Base-by-base conservation (phyloP, 2,113 vertebrate genomes). In the Seriola quinqueradiata region DNA sequence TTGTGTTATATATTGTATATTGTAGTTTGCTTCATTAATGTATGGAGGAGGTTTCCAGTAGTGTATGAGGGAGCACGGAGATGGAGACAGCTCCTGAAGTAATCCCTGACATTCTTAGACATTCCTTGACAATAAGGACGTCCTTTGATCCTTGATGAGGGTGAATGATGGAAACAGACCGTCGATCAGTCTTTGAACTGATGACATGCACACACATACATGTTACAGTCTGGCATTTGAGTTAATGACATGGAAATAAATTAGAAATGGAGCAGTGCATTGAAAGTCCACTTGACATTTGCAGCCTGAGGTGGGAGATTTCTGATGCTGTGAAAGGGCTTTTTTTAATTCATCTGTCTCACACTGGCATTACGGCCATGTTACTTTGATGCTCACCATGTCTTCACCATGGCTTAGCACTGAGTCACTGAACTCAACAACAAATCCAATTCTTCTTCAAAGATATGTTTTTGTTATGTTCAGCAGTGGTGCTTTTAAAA, bases 241-340 rank as follows among this genome's bases (percentile, higher is more conserved):
- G 67, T 75, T 79, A 89, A 88, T 88, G 77, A 78, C 75, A 85
- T 81, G 83, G 83, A 85, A 79, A 88, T 88, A 78, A 81, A 75
- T 79, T 48, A 70, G 70, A 82, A 85, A 81, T 75, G 23, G 61
- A 59, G 65, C 50, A 75, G 85, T 25, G 19, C 36, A 74, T 58
- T 72, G 52, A 79, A 76, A 83, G 77, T 78, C 74, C 83, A 85
- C 89, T 91, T 92, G 87, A 92, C 89, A 92, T 92, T 92, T 88
- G 36, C 50, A 66, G 82, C 52, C 64, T 73, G 82, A 85, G 21
- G 40, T 70, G 42, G 32, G 55, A 61, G 48, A 59, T 76, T 75
- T 83, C 63, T 69, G 74, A 63, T 74, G 83, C 77, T 63, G 52
- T 70, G 70, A 42, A 19, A 52, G 71, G 48, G 34, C 16, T 63